Percentiles rank a stretch among this genome's conserved stretches.
These are phyloP conservation scores for Morpho helenor DNA, from an alignment of 2,888 invertebrate species.

Conservation along the genomic window DNA sequence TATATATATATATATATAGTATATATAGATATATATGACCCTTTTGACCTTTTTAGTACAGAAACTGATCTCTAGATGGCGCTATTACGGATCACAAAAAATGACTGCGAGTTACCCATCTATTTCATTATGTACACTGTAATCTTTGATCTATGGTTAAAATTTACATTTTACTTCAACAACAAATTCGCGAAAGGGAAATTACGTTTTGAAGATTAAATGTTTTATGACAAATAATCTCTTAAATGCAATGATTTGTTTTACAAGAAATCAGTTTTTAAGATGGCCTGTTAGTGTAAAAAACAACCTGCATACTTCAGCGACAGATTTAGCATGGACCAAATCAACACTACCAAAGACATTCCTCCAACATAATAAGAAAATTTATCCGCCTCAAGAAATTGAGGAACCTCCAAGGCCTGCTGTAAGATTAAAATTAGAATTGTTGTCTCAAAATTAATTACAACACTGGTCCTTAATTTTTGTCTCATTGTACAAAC, in stretches of 20 bases:
- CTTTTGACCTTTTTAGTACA: too few species aligned
- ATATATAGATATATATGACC: too few species aligned
- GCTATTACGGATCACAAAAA: too few species aligned
- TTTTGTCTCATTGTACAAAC: background rate
- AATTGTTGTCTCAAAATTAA: background rate
- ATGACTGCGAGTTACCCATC: too few species aligned
- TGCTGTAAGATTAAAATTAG: conserved; percentile 83
- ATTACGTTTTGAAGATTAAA: too few species aligned
- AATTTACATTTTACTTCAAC: too few species aligned
- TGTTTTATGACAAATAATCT: too few species aligned
- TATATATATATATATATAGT: too few species aligned
- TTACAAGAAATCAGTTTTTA: conserved; percentile 18
- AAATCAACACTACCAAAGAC: conserved; percentile 62
- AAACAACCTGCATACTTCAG: conserved; percentile 46
- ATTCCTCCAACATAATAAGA: conserved; percentile 85
- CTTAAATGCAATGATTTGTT: conserved; percentile 26
- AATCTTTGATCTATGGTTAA: too few species aligned
- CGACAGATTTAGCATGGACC: conserved; percentile 51
- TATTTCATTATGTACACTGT: too few species aligned
- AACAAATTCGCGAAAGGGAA: too few species aligned
- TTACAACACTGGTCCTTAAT: background rate
- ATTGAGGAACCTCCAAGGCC: conserved; percentile 87
- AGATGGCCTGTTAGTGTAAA: conserved; percentile 11
- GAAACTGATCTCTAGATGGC: too few species aligned
- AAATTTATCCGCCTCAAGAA: conserved; percentile 88